Evolutionary conservation across 2,888 invertebrate species (phyloP).

Genomic region (Troglohyphantes excavatus): DNA sequence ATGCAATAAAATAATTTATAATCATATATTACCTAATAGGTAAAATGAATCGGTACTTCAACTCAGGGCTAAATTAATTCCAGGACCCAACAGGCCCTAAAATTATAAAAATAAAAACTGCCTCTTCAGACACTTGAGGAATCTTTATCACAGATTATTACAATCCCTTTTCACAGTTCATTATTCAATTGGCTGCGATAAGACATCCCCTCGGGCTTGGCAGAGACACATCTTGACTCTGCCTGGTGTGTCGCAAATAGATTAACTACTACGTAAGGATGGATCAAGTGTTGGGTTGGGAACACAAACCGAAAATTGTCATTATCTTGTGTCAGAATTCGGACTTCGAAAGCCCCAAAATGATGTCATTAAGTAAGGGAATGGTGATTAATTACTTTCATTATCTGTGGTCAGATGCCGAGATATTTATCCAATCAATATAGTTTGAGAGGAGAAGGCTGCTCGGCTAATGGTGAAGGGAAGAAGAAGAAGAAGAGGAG

Average conservation of each 20-base stretch:
- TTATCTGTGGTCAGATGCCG: background rate
- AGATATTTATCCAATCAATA: slow-evolving; percentile 8
- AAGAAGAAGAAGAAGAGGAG: too few species aligned
- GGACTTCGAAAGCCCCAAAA: background rate
- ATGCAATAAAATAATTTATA: too few species aligned
- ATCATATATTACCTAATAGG: too few species aligned
- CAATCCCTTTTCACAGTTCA: slow-evolving; percentile 46
- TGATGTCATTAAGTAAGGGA: slow-evolving; percentile 27
- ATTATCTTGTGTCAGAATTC: slow-evolving; percentile 13
- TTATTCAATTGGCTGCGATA: slow-evolving; percentile 14
- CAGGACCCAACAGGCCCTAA: too few species aligned
- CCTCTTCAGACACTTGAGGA: too few species aligned
- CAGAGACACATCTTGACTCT: background rate
- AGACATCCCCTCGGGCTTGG: background rate
- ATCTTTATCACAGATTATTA: background rate
- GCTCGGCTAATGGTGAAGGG: slow-evolving; percentile 20
- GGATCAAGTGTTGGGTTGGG: background rate
- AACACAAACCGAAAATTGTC: background rate
- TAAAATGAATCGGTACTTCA: too few species aligned
- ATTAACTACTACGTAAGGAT: slow-evolving; percentile 4
- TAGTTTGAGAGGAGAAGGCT: slow-evolving; percentile 1
- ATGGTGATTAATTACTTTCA: slow-evolving; percentile 41
- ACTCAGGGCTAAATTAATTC: too few species aligned
- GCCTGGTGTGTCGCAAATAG: background rate
- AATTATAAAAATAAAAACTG: too few species aligned